Conservation (phyloP, 2,113 vertebrate genomes). For the Fulica atra region DNA sequence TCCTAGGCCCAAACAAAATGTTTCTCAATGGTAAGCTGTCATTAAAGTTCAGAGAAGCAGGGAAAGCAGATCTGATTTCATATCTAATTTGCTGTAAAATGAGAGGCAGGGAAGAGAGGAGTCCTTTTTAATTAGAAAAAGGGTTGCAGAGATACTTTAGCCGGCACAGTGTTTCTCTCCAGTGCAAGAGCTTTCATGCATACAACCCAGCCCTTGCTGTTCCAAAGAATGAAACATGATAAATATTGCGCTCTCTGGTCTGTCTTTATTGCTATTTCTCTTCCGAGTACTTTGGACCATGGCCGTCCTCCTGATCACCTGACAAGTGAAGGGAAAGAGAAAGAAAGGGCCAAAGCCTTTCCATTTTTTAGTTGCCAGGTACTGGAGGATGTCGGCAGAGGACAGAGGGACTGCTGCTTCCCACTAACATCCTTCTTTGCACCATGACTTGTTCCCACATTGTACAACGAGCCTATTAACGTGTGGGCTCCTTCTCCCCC, state of each 20-base stretch:
- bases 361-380: not conserved
- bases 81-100: conserved; percentile 54
- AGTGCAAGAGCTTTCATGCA: not conserved
- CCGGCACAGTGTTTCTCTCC: not conserved
- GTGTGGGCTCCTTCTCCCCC: not conserved
- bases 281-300: not conserved
- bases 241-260: not conserved
- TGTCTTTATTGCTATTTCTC: not conserved
- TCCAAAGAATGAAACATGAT: conserved; percentile 21
- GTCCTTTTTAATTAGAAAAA: conserved; percentile 51
- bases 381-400: not conserved
- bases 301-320: not conserved
- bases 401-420: not conserved
- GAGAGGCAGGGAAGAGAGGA: conserved; percentile 49
- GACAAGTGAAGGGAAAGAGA: not conserved
- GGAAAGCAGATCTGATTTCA: conserved; percentile 57
- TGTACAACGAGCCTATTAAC: not conserved
- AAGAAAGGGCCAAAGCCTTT: not conserved
- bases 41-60: conserved; percentile 7
- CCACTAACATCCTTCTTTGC: not conserved
- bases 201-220: conserved; percentile 14
- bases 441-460: accelerated
- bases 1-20: conserved; percentile 39
- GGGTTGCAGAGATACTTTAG: not conserved
- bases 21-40: conserved; percentile 45